Conservation (phyloP, 1,140 invertebrate genomes). For the Drosophila varians region DNA sequence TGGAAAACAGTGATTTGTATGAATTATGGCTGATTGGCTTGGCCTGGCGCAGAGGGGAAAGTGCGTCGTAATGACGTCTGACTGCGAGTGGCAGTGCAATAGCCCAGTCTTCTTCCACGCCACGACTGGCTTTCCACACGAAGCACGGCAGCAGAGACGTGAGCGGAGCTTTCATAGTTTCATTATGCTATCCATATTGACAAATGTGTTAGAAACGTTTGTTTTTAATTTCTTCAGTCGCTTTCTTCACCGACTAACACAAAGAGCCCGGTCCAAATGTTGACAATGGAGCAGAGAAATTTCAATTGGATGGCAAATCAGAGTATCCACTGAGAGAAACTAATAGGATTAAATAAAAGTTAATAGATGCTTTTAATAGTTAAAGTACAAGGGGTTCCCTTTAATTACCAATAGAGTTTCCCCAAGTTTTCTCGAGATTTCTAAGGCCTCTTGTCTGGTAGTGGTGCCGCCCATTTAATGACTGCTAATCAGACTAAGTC, state of each 20-base stretch:
- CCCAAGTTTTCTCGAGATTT: neutral
- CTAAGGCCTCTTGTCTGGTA: constrained; percentile 10
- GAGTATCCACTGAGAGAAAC: constrained; percentile 6
- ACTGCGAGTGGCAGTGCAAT: constrained; percentile 32
- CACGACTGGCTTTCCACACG: constrained; percentile 18
- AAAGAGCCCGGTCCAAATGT: constrained; percentile 13
- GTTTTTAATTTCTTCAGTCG: constrained; percentile 44
- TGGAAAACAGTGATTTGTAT: constrained; percentile 32
- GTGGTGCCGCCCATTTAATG: constrained; percentile 31
- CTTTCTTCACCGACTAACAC: constrained; percentile 53
- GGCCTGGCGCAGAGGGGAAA: constrained; percentile 33
- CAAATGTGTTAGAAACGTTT: constrained; percentile 51
- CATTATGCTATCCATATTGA: constrained; percentile 62
- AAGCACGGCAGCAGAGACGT: constrained; percentile 17
- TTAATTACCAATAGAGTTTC: too few relatives aligned
- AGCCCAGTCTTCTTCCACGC: constrained; percentile 11
- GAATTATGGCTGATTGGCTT: constrained; percentile 33
- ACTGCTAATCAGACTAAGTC: constrained; percentile 63
- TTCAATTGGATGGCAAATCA: constrained; percentile 16
- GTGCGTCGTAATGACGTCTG: constrained; percentile 33
- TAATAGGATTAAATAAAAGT: neutral
- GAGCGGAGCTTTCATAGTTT: constrained; percentile 53
- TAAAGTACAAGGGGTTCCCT: neutral
- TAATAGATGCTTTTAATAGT: neutral
- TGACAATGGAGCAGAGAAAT: constrained; percentile 44